Evolutionary conservation across 2,888 invertebrate species (phyloP), one percentile per base, ranked within the genome.

Genomic region (Rambutsinella grinnellia): DNA sequence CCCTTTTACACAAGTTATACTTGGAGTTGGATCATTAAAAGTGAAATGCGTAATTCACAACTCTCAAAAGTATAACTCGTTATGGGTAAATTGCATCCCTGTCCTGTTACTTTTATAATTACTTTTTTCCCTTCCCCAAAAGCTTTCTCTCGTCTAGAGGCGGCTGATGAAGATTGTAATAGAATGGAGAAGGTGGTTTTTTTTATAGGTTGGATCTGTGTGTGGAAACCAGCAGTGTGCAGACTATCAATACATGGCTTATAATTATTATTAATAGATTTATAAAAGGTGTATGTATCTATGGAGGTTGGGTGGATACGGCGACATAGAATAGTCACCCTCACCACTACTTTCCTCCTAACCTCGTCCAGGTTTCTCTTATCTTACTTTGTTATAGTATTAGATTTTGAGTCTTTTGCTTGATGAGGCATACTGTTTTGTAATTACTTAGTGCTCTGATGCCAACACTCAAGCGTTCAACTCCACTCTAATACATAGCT

Each of bases 381-480:
- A 58, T 57, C n/a, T 36, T 13, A 57, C 28, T 21, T 28, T 28
- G 17, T 26, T 21, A 60, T n/a, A 60, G 15, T 46, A 60, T 15
- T 60, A 54, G 8, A 28, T 21, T 65, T 68, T 65, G 56, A 76
- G 76, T 76, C 76, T 76, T 76, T 76, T 76, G 65, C 76, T 76
- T 76, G 76, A 76, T 76, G 76, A 76, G 76, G 76, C 76, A 76
- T 76, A 68, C 53, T 65, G 76, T 76, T 69, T 63, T 76, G 76
- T 76, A 76, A 76, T 70, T 70, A 70, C 58, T 60, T 65, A 70
- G 65, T 70, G 60, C 76, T 76, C 76, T 57, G 70, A 76, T 76
- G 76, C 75, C 75, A 68, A 53, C 60, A 47, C 44, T 69, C 76
- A 65, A 76, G 70, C 65, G 47, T 58, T 70, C 36, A 36, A 36